These are phyloP conservation scores for Nautilus pompilius DNA, from an alignment of 1,140 invertebrate genomes.

Conservation along the genomic window DNA sequence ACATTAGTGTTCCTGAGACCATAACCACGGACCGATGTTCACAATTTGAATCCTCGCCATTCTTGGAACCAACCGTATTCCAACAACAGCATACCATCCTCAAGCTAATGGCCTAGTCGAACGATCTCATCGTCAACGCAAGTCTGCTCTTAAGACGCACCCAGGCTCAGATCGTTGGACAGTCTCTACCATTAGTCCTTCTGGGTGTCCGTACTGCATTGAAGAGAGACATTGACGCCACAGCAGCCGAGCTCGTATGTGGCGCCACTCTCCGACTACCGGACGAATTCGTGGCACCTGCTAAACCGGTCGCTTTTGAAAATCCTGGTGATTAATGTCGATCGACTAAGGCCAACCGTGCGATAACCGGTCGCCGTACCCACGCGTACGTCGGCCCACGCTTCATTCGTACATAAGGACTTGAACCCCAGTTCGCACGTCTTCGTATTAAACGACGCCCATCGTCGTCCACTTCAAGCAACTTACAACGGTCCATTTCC, in stretches of 20 bases:
- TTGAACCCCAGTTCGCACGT: constrained; percentile 2
- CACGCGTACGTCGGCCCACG: background rate
- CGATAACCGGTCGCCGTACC: background rate
- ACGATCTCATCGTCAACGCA: constrained; percentile 10
- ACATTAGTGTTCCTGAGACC: constrained; percentile 33
- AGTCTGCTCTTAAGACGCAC: constrained; percentile 10
- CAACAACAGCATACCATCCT: constrained; percentile 13
- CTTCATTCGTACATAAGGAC: constrained; percentile 4
- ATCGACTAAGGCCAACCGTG: constrained; percentile 1
- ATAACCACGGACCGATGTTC: constrained; percentile 54
- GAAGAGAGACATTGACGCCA: constrained; percentile 6
- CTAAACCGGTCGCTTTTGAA: no score
- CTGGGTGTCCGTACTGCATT: constrained; percentile 5
- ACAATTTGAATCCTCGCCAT: constrained; percentile 41
- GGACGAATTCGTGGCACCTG: constrained; percentile 5
- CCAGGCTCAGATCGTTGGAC: background rate
- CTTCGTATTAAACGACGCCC: constrained; percentile 5
- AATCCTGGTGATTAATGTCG: no score
- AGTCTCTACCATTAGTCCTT: constrained; percentile 6
- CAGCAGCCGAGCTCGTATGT: constrained; percentile 9
- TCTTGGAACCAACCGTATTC: constrained; percentile 1
- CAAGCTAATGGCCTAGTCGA: constrained; percentile 10
- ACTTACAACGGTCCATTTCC: constrained; percentile 12
- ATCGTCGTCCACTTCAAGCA: background rate
- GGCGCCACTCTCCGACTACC: constrained; percentile 9